Evolutionary conservation across 2,888 invertebrate genomes (phyloP), one percentile per base, ranked within the genome.

Genomic region (Acleris literana): DNA sequence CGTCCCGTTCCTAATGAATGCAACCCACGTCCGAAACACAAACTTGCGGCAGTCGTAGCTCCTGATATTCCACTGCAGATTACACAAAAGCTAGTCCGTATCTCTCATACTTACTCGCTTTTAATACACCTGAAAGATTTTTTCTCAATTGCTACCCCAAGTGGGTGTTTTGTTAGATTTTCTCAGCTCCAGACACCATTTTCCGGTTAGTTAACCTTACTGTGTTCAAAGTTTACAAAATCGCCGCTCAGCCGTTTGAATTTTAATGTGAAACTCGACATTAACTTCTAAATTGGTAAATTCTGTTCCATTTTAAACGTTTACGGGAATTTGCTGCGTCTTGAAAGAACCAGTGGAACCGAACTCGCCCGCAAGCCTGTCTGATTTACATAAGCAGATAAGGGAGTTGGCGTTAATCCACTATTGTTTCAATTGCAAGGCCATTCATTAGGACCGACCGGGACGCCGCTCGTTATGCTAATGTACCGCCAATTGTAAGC

Each of bases 341-440:
- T 66, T 66, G 52, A 52, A 62, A 62, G 65, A 65, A 65, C 55
- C 61, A 66, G 66, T 62, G 62, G 66, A 66, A 57, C 46, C 53
- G 48, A 66, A 66, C 61, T 66, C 55, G 43, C 69, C 62, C 64
- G 62, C 54, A 64, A 64, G 59, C 63, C 52, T 60, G 64, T 64
- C 64, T 64, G 60, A 74, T 73, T 73, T 75, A 71, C 72, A 72
- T 74, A 74, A 75, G 70, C 69, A 71, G 75, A 73, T 74, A 73
- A 72, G 70, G 70, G 71, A 71, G 70, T 69, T 70, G 72, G 74
- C 71, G 71, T 66, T 75, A 75, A 76, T 75, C 72, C 72, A 71
- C 73, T 70, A 71, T 72, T 86, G 88, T 88, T 88, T 88, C 88
- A 88, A 87, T 88, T 85, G 86, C 87, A 81, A 81, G 84, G 78